Conservation (phyloP, 2,113 vertebrate species). For the Mastomys coucha region DNA sequence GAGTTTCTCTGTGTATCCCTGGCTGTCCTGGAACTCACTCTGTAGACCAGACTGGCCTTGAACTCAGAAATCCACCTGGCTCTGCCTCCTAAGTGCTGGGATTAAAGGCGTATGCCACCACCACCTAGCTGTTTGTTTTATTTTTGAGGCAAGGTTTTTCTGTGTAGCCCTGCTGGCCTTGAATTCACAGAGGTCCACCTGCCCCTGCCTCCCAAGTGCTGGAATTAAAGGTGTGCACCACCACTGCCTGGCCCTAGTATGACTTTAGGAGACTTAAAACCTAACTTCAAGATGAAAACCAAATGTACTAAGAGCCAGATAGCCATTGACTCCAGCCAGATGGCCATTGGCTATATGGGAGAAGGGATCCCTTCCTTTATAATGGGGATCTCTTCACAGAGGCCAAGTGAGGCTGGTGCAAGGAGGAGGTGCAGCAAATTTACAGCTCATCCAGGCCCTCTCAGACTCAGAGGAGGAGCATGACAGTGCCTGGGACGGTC, state of each 20-base stretch:
- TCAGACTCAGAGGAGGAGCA: slow-evolving; percentile 96
- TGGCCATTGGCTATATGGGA: slow-evolving; percentile 30
- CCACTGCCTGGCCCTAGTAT: not conserved
- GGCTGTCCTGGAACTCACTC: no score
- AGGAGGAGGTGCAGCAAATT: slow-evolving; percentile 92
- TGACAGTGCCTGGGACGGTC: slow-evolving; percentile 94
- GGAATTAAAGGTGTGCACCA: not conserved
- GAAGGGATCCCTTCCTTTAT: slow-evolving; percentile 61
- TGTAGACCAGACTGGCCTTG: no score
- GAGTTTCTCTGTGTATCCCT: no score
- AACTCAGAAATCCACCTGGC: no score
- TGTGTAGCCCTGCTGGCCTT: not conserved
- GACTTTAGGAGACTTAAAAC: slow-evolving; percentile 21
- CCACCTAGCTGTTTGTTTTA: not conserved
- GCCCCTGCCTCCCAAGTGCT: not conserved
- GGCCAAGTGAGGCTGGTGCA: slow-evolving; percentile 96
- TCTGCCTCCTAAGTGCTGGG: no score
- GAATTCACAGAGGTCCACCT: not conserved
- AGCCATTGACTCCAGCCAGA: not conserved
- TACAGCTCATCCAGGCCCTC: slow-evolving; percentile 94
- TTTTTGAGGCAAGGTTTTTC: not conserved
- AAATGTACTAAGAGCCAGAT: not conserved
- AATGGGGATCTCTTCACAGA: slow-evolving; percentile 84
- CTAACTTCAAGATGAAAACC: not conserved
- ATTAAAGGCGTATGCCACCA: no score